phyloP scores from a whole-genome alignment of 2,888 invertebrate species.

The Agrilus biguttatus region DNA sequence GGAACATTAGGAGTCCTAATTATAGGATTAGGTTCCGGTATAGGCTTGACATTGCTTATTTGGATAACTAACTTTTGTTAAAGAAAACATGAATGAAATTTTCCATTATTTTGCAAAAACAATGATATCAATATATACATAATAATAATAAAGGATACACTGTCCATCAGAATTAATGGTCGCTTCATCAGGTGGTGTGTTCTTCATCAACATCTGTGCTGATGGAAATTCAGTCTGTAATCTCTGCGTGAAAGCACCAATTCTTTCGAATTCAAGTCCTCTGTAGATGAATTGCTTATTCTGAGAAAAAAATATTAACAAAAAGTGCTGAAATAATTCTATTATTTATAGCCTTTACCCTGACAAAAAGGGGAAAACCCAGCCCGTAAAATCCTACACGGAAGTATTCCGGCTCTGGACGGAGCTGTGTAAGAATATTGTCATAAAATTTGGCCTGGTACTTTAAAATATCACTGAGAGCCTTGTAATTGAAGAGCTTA shows the following conservation, averaged over 20 bases:
- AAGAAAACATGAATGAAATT: conserved; percentile 1
- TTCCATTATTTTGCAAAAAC: neutral
- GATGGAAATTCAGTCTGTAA: conserved; percentile 88
- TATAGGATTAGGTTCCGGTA: conserved; percentile 52
- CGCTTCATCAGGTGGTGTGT: conserved; percentile 79
- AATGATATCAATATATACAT: neutral
- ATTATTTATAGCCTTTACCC: conserved; percentile 40
- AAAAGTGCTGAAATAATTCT: neutral
- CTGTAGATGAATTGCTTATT: conserved; percentile 93
- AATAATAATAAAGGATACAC: conserved; percentile 46
- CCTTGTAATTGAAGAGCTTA: conserved; percentile 74
- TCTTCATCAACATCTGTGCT: conserved; percentile 85
- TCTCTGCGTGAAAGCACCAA: conserved; percentile 86
- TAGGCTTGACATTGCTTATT: conserved; percentile 86
- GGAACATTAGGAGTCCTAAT: conserved; percentile 50
- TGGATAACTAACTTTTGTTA: conserved; percentile 55
- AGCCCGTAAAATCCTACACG: conserved; percentile 90
- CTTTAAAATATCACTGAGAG: conserved; percentile 69
- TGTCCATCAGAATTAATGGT: conserved; percentile 76
- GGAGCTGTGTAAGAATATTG: conserved; percentile 72
- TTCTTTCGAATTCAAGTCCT: conserved; percentile 87
- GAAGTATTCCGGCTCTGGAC: conserved; percentile 91
- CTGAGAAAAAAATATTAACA: conserved; percentile 33
- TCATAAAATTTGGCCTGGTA: conserved; percentile 83
- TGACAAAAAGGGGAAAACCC: conserved; percentile 84